Percentiles rank a stretch among this genome's conserved stretches.
These are phyloP conservation scores for Lamprotornis superbus DNA, from an alignment of 2,113 vertebrate species.

Conservation along the genomic window DNA sequence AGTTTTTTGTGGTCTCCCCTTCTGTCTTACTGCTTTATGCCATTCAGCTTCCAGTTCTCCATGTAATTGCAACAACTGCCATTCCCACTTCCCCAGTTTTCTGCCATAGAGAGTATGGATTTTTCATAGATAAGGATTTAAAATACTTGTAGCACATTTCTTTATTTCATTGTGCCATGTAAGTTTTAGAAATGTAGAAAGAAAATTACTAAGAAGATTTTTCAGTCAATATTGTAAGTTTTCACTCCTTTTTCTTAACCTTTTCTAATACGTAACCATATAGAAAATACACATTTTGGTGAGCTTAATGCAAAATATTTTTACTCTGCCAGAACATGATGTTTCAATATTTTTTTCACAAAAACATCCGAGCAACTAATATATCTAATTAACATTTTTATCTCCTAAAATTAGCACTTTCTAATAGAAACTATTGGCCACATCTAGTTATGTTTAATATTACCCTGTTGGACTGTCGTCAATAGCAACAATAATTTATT, in stretches of 20 bases:
- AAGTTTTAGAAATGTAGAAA: not conserved
- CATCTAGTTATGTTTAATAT: not conserved
- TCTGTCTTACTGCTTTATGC: not conserved
- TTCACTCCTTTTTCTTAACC: not conserved
- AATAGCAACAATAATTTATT: conserved; percentile 8
- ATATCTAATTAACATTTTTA: not conserved
- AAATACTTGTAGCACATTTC: not conserved
- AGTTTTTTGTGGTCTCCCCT: not conserved
- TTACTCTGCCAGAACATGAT: not conserved
- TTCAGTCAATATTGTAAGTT: not conserved
- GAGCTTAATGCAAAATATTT: not conserved
- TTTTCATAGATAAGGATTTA: not conserved
- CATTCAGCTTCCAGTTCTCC: not conserved
- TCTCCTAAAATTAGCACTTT: not conserved
- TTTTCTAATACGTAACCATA: not conserved
- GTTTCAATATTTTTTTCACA: not conserved
- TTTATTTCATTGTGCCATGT: not conserved
- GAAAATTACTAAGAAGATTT: not conserved
- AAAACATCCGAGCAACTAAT: not conserved
- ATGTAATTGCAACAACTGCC: not conserved
- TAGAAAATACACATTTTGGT: not conserved
- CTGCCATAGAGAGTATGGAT: not conserved
- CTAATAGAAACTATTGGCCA: not conserved
- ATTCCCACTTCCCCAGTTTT: not conserved
- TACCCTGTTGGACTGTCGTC: not conserved